Percentiles rank a stretch among this genome's conserved stretches.
phyloP scores from a whole-genome alignment of 1,140 invertebrate genomes.

The Rhyzopertha dominica region DNA sequence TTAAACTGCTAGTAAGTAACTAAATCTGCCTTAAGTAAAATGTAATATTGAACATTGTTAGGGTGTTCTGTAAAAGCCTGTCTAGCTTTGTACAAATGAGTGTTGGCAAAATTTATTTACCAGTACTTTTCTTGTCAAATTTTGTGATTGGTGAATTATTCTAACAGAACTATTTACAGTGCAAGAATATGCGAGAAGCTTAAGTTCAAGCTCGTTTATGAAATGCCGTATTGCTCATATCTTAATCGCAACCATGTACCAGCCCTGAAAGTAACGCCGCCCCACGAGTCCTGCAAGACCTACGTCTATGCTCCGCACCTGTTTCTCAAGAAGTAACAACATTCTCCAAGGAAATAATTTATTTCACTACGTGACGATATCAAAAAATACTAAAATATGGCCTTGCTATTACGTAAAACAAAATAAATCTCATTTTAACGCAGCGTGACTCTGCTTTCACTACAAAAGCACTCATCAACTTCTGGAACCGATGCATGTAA shows the following conservation, averaged over 20 bases:
- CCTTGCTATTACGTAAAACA: neutral
- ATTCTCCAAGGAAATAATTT: constrained; percentile 11
- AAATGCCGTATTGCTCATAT: constrained; percentile 39
- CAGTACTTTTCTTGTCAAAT: neutral
- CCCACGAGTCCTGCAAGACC: constrained; percentile 30
- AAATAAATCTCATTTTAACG: no score
- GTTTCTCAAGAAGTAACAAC: constrained; percentile 11
- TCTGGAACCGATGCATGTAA: no score
- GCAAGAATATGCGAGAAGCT: constrained; percentile 37
- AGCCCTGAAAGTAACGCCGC: constrained; percentile 33
- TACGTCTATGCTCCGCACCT: constrained; percentile 33
- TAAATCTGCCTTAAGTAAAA: neutral
- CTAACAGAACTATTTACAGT: constrained; percentile 23
- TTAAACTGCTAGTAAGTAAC: neutral
- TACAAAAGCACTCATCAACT: neutral
- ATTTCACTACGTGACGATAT: neutral
- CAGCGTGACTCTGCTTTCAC: neutral
- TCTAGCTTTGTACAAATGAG: neutral
- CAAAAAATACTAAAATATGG: neutral
- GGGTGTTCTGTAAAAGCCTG: neutral
- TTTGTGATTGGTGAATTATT: constrained; percentile 1
- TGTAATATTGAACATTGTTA: neutral
- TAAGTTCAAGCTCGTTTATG: constrained; percentile 35
- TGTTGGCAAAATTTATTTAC: constrained; percentile 3
- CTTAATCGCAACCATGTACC: constrained; percentile 30